Evolutionary conservation across 2,113 vertebrate species (phyloP), one percentile per base, ranked within the genome.

Genomic region (Hiodon alosoides): DNA sequence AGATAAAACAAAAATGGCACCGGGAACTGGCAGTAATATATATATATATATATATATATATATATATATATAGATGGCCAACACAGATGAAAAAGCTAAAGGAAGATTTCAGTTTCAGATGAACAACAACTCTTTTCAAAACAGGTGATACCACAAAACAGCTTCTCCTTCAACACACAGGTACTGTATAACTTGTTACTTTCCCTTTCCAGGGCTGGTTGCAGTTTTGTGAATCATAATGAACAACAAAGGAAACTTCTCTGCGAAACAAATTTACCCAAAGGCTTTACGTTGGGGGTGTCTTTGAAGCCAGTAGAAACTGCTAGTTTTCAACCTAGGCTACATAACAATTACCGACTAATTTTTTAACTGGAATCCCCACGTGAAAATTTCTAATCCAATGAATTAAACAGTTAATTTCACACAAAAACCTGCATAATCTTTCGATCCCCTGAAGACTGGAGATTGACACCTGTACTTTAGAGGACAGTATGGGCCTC

Each of bases 11-110:
- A 62, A 72, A 67, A 69, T 2, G 66, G 71, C 59, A 61, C 52
- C 54, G 6, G 52, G 55, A 55, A 75, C 67, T 16, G 58, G 17
- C 17, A 48, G 66, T 60, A 87, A 82, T 62, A 85, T 84, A 85
- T 31, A 31, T 31, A 31, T 31, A 31, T 31, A 31, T 31, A 31
- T 31, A 31, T 31, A 31, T 31, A 31, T 31, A 31, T 31, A 31
- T 31, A 31, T 77, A 76, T 83, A 13, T 66, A 66, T 47, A 87
- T 80, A 79, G 76, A 77, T 83, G 62, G 16, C 10, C 52, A 74
- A 76, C 46, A 72, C 81, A 80, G 80, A 84, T 85, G 87, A 82
- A 85, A 90, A 89, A 88, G 87, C 89, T 90, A 86, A 86, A 84
- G 86, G 81, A 88, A 85, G 86, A 86, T 85, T 86, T 85, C 85